A percentile compares a stretch with the other conserved stretches of the same genome.
Conservation (phyloP, 2,113 vertebrate species). For the Melanerpes formicivorus region DNA sequence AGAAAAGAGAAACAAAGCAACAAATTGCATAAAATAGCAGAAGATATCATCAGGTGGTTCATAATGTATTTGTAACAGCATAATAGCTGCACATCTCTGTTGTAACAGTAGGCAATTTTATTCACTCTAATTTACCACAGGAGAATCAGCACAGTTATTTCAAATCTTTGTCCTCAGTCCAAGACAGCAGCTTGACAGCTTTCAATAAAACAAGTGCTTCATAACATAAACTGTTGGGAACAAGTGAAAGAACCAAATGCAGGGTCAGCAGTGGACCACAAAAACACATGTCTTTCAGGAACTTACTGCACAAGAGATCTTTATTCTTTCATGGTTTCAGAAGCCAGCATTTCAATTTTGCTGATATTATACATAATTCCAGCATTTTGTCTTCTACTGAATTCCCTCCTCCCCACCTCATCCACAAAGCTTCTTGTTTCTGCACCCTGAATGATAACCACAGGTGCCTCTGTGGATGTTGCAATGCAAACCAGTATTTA, state of each 20-base stretch:
- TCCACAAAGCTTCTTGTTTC: constrained; percentile 23
- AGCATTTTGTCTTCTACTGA: neutral
- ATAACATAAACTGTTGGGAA: neutral
- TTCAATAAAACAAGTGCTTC: constrained; percentile 10
- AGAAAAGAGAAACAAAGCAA: constrained; percentile 5
- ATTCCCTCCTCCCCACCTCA: neutral
- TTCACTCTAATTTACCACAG: constrained; percentile 48
- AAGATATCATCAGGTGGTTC: neutral
- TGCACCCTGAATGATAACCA: neutral
- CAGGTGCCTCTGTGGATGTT: constrained; percentile 24
- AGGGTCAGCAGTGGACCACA: neutral
- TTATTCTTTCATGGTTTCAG: neutral
- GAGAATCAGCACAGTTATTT: constrained; percentile 40
- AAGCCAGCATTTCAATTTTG: neutral
- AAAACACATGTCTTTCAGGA: neutral
- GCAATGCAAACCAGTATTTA: constrained; percentile 51
- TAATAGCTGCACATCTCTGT: constrained; percentile 18
- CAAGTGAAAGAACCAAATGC: neutral
- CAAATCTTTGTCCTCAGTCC: neutral
- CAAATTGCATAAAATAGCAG: constrained; percentile 36
- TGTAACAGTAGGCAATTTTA: constrained; percentile 45
- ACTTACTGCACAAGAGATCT: neutral
- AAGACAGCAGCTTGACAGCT: constrained; percentile 40
- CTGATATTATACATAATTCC: constrained; percentile 35
- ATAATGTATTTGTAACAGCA: constrained; percentile 44